Conservation (phyloP, 2,113 vertebrate species). For the Odontesthes bonariensis region DNA sequence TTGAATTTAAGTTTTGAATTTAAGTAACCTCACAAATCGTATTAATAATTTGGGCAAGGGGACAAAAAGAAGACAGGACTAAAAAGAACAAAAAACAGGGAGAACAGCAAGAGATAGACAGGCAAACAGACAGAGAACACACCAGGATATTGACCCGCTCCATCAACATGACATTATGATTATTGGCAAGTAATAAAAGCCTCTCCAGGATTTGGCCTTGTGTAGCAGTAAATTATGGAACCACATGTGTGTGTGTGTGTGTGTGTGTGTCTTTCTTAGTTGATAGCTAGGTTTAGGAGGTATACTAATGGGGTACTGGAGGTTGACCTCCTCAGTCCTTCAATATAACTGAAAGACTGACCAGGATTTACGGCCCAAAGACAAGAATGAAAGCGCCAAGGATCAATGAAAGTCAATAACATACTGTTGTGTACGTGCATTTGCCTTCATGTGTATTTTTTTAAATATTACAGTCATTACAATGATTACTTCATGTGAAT, state of each 20-base stretch:
- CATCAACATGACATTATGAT: slow-evolving; percentile 77
- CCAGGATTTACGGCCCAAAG: slow-evolving; percentile 58
- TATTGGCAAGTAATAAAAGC: slow-evolving; percentile 79
- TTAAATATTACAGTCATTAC: slow-evolving; percentile 58
- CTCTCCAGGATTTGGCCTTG: slow-evolving; percentile 64
- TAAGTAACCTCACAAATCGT: background rate
- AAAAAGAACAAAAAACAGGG: background rate
- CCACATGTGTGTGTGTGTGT: background rate
- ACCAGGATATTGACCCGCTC: slow-evolving; percentile 68
- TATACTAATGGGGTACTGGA: slow-evolving; percentile 48
- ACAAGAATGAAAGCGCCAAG: slow-evolving; percentile 43
- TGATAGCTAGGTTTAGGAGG: slow-evolving; percentile 18
- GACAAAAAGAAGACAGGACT: background rate
- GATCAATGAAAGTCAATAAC: slow-evolving; percentile 67
- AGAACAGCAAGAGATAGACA: slow-evolving; percentile 8
- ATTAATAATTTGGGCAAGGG: background rate
- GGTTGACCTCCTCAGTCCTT: slow-evolving; percentile 49
- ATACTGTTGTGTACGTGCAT: background rate
- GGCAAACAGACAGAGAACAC: slow-evolving; percentile 42
- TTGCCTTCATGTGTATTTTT: slow-evolving; percentile 36
- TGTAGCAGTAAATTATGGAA: slow-evolving; percentile 64
- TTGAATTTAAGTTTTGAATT: background rate
- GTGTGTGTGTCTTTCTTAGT: slow-evolving; percentile 31
- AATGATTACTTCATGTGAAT: slow-evolving; percentile 52
- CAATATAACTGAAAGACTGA: slow-evolving; percentile 50